Evolutionary conservation across 2,888 invertebrate species (phyloP).

Genomic region (Drosophila koepferae): DNA sequence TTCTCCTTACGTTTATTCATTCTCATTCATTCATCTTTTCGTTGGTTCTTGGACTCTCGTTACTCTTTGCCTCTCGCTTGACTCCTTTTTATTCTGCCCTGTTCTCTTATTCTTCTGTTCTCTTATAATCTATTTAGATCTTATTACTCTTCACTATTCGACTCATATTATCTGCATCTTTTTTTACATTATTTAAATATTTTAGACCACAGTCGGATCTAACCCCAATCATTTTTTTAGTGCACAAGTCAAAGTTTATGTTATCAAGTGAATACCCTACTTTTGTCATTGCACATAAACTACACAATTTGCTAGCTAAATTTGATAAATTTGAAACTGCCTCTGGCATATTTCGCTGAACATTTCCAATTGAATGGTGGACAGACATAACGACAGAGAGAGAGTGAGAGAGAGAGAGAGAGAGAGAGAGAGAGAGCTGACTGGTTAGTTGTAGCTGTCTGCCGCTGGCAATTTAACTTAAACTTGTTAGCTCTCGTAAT

Average conservation of each 20-base stretch:
- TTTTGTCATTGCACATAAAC: slow-evolving; percentile 6
- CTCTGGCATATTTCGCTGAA: slow-evolving; percentile 40
- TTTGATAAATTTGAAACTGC: slow-evolving; percentile 29
- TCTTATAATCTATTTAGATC: too few relatives aligned
- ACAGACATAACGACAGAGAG: neutral
- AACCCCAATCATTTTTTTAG: neutral
- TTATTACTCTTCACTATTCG: too few relatives aligned
- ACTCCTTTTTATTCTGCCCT: neutral
- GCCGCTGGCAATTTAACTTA: slow-evolving; percentile 58
- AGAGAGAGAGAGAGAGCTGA: neutral
- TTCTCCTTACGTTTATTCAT: too few relatives aligned
- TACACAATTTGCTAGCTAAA: slow-evolving; percentile 24
- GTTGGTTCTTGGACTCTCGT: too few relatives aligned
- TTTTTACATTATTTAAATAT: neutral
- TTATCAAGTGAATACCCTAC: slow-evolving; percentile 1
- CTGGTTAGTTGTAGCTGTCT: slow-evolving; percentile 6
- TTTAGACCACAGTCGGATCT: neutral
- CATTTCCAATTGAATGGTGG: slow-evolving; percentile 43
- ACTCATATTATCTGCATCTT: neutral
- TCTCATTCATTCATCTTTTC: too few relatives aligned
- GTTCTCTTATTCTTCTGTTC: too few relatives aligned
- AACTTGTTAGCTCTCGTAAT: slow-evolving; percentile 79
- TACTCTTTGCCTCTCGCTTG: neutral
- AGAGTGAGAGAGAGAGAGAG: too few relatives aligned
- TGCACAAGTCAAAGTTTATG: neutral